phyloP scores from a whole-genome alignment of 2,797 vertebrate genomes.

The Furcifer pardalis region DNA sequence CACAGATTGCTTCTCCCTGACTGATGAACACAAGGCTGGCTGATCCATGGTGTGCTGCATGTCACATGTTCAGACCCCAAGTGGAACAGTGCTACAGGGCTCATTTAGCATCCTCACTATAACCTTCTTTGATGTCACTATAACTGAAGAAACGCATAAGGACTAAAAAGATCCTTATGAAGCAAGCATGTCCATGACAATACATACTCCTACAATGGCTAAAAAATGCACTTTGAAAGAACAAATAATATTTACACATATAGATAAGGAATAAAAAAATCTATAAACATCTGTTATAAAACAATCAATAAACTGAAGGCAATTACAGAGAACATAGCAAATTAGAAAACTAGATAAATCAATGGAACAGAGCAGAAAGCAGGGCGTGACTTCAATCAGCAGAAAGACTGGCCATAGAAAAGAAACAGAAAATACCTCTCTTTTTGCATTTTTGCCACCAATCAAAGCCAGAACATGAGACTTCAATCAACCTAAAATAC shows the following conservation, averaged over 20 bases:
- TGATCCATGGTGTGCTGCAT: not conserved
- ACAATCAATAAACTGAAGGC: conserved; percentile 25
- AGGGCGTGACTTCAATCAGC: not conserved
- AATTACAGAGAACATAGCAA: conserved; percentile 18
- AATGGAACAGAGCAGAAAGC: conserved; percentile 2
- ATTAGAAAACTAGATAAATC: conserved; percentile 31
- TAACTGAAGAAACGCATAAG: not conserved
- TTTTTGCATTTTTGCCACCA: not conserved
- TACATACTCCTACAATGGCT: not conserved
- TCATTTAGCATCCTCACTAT: not conserved
- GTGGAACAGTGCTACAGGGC: not conserved
- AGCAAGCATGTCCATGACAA: not conserved
- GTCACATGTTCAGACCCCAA: not conserved
- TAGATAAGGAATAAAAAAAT: not conserved
- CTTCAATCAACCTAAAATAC: not conserved
- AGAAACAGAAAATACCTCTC: not conserved
- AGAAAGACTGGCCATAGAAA: not conserved
- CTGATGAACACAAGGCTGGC: not conserved
- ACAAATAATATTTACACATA: conserved; percentile 25
- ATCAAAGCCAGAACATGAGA: not conserved
- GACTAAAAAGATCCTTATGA: not conserved
- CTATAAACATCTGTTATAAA: conserved; percentile 6
- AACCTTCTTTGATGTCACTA: not conserved
- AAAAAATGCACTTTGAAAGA: conserved; percentile 5
- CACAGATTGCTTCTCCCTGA: not conserved